A percentile compares a stretch with the other conserved stretches of the same genome.
phyloP scores from a whole-genome alignment of 2,888 invertebrate species.

The Crepidodera aurea region DNA sequence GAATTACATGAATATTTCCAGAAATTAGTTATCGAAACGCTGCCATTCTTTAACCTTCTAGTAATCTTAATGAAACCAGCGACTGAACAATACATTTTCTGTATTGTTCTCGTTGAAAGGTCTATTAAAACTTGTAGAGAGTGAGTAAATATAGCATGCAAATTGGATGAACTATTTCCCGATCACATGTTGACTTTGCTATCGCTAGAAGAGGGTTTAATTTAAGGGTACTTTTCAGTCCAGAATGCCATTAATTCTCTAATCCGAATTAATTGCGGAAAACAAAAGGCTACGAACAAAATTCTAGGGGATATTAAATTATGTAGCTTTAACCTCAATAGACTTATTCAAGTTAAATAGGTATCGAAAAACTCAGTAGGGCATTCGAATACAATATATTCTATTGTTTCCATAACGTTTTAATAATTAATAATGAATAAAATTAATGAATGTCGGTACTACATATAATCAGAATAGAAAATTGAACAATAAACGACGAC shows the following conservation, averaged over 20 bases:
- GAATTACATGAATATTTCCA: no score
- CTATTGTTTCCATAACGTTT: no score
- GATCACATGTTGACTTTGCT: constrained; percentile 35
- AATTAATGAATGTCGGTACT: no score
- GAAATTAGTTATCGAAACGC: neutral
- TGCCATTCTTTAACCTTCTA: neutral
- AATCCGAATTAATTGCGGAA: constrained; percentile 3
- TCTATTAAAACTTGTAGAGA: constrained; percentile 35
- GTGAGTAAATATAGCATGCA: constrained; percentile 34
- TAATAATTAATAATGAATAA: no score
- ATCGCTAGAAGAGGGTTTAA: constrained; percentile 29
- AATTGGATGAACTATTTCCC: constrained; percentile 35
- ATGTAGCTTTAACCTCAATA: no score
- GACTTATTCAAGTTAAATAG: no score
- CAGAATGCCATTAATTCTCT: neutral
- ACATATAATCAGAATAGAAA: no score
- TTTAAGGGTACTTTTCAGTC: constrained; percentile 18
- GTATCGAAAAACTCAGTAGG: no score
- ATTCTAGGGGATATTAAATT: no score
- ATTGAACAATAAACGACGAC: no score
- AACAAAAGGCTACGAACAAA: neutral
- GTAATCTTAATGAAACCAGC: constrained; percentile 19
- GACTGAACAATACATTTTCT: constrained; percentile 14
- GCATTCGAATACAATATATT: no score
- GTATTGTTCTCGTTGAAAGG: constrained; percentile 25